These are phyloP conservation scores for Cephus rjabovi DNA, from an alignment of 2,888 invertebrate species.

Conservation along the genomic window DNA sequence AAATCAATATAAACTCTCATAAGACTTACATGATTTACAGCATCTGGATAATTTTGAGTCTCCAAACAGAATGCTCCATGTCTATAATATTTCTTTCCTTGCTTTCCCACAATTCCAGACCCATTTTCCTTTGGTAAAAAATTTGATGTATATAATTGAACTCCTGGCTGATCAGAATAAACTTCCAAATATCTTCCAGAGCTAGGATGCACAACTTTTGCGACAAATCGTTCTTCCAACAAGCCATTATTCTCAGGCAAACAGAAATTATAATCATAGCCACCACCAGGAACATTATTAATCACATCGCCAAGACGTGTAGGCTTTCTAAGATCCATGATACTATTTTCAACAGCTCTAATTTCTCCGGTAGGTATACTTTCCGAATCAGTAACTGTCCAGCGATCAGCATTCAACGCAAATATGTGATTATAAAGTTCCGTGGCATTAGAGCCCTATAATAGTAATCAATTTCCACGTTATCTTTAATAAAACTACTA, in stretches of 20 bases:
- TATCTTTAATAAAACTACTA: neutral
- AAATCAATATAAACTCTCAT: constrained; percentile 29
- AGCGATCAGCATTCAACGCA: constrained; percentile 81
- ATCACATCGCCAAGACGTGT: constrained; percentile 76
- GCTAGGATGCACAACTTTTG: constrained; percentile 75
- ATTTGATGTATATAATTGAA: constrained; percentile 91
- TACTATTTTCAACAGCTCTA: constrained; percentile 76
- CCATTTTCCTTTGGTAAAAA: constrained; percentile 73
- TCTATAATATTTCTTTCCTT: constrained; percentile 75
- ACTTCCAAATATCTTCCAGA: constrained; percentile 83
- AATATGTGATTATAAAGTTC: constrained; percentile 78
- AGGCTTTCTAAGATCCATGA: constrained; percentile 80
- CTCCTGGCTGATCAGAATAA: constrained; percentile 87
- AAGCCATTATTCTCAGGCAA: constrained; percentile 57
- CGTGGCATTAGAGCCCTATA: constrained; percentile 72
- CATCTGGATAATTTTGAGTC: constrained; percentile 94
- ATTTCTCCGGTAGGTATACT: constrained; percentile 83
- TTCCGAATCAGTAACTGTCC: constrained; percentile 77
- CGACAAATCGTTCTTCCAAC: constrained; percentile 70
- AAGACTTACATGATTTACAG: constrained; percentile 81
- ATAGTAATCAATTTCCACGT: constrained; percentile 10
- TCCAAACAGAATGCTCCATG: constrained; percentile 90
- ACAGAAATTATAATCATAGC: constrained; percentile 88
- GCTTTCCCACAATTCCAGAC: constrained; percentile 75
- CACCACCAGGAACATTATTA: constrained; percentile 75